A percentile compares a stretch with the other conserved stretches of the same genome.
Evolutionary conservation across 2,113 vertebrate genomes (phyloP).

Genomic region (Pholis gunnellus): DNA sequence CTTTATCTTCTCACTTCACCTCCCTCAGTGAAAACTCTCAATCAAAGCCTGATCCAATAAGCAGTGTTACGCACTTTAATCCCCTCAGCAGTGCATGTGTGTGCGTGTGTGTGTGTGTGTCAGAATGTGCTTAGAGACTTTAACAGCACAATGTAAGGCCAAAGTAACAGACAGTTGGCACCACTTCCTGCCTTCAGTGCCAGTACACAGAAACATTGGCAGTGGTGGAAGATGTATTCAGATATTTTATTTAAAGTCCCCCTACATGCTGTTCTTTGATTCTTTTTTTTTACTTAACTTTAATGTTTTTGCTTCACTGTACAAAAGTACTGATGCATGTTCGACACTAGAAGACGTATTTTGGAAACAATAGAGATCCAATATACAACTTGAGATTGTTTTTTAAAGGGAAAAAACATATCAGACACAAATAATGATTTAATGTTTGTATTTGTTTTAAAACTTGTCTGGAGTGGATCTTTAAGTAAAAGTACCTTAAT

Average conservation of each 20-base stretch:
- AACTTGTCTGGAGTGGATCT: no score
- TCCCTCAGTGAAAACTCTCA: conserved; percentile 38
- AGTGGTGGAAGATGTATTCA: neutral
- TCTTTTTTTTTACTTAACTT: neutral
- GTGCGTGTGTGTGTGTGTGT: conserved; percentile 8
- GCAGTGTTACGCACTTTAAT: conserved; percentile 29
- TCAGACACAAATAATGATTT: no score
- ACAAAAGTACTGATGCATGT: neutral
- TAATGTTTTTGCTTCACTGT: neutral
- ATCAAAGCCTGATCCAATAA: conserved; percentile 60
- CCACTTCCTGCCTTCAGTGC: conserved; percentile 13
- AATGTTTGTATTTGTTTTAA: no score
- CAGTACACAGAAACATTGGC: conserved; percentile 33
- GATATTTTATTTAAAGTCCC: conserved; percentile 2
- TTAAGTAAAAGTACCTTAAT: no score
- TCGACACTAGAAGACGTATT: neutral
- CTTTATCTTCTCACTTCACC: conserved; percentile 20
- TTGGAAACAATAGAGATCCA: no score
- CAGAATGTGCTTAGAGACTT: conserved; percentile 27
- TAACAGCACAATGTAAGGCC: conserved; percentile 1
- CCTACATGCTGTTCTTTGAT: neutral
- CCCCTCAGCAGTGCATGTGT: conserved; percentile 24
- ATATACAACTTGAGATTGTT: no score
- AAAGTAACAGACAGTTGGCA: conserved; percentile 27
- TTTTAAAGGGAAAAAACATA: no score